These are phyloP conservation scores for Eristalis arbustorum DNA, from an alignment of 2,888 invertebrate genomes.

Conservation along the genomic window DNA sequence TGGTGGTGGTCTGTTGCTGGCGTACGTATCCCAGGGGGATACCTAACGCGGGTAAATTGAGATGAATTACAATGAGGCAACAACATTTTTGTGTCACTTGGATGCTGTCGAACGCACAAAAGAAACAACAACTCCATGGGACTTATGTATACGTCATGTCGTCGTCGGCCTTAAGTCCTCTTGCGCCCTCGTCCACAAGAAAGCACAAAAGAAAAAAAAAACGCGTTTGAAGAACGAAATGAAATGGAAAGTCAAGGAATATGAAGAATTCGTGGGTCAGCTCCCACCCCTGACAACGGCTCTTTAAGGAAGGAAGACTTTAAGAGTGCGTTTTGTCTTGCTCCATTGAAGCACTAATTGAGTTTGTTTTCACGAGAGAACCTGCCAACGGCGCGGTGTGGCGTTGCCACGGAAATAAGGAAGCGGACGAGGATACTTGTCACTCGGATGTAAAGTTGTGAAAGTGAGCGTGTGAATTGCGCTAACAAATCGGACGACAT, in stretches of 20 bases:
- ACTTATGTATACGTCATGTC: neutral
- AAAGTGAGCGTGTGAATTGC: neutral
- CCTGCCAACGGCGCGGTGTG: too few relatives aligned
- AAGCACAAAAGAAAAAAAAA: too few relatives aligned
- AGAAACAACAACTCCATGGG: neutral
- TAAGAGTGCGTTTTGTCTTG: too few relatives aligned
- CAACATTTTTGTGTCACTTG: constrained; percentile 14
- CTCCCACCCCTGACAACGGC: neutral
- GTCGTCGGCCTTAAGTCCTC: neutral
- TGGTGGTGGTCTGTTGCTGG: neutral
- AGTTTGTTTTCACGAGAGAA: too few relatives aligned
- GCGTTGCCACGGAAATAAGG: neutral
- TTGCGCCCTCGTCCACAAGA: neutral
- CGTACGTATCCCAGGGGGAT: constrained; percentile 9
- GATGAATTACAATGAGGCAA: constrained; percentile 44
- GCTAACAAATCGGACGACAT: neutral
- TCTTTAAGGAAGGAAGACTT: too few relatives aligned
- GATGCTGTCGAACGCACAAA: neutral
- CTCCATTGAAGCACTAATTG: too few relatives aligned
- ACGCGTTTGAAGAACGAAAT: constrained; percentile 5
- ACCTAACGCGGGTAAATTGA: constrained; percentile 35
- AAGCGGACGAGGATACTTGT: neutral
- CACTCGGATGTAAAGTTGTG: constrained; percentile 18
- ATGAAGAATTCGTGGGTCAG: neutral
- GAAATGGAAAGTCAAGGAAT: constrained; percentile 15